A percentile compares a stretch with the other conserved stretches of the same genome.
phyloP scores from a whole-genome alignment of 2,113 vertebrate species.

The Martes martes region DNA sequence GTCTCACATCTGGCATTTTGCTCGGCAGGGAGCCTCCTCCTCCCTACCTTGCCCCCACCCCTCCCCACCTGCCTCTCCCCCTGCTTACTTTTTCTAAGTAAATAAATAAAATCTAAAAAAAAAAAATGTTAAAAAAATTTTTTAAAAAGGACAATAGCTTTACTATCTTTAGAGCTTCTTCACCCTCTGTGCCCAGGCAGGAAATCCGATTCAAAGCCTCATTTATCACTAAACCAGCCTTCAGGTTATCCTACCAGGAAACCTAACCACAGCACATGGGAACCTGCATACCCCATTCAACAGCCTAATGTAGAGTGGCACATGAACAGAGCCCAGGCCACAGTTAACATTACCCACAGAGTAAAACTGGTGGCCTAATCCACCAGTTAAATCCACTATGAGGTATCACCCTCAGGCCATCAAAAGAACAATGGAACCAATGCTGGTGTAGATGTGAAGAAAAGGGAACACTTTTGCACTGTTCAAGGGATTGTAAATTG shows the following conservation, averaged over 20 bases:
- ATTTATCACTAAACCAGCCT: neutral
- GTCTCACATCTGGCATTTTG: too few relatives aligned
- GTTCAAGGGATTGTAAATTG: neutral
- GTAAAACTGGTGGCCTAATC: neutral
- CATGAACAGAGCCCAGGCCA: neutral
- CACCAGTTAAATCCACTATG: neutral
- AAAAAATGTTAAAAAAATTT: too few relatives aligned
- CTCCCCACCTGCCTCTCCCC: too few relatives aligned
- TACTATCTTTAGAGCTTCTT: neutral
- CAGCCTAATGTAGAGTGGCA: neutral
- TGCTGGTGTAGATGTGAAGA: neutral
- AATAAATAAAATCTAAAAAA: too few relatives aligned
- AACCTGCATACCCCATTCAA: neutral
- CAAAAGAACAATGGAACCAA: neutral
- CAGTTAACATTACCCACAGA: neutral
- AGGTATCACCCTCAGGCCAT: neutral
- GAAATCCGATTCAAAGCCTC: neutral
- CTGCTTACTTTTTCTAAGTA: too few relatives aligned
- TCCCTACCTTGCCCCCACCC: too few relatives aligned
- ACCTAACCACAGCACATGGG: neutral
- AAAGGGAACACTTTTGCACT: neutral
- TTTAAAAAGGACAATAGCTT: neutral
- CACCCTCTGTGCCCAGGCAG: neutral
- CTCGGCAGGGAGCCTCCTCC: too few relatives aligned
- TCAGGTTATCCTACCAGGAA: neutral